These are phyloP conservation scores for Lordiphosa collinella DNA, from an alignment of 1,140 invertebrate genomes.

Conservation along the genomic window DNA sequence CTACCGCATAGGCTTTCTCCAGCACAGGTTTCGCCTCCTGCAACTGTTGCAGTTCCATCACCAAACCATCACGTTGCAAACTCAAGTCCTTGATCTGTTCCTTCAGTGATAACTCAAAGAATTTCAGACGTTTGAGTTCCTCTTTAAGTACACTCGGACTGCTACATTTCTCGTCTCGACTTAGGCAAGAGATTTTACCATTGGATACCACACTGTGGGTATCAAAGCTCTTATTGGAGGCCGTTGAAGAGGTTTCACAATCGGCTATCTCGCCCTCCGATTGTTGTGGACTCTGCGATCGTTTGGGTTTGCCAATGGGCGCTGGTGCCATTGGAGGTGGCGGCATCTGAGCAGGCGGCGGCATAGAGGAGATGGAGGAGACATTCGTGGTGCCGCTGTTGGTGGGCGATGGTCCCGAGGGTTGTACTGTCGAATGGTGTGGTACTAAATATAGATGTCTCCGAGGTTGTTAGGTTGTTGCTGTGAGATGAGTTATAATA, in stretches of 20 bases:
- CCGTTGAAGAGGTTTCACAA: slow-evolving; percentile 70
- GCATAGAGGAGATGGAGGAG: slow-evolving; percentile 2
- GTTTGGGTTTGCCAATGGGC: slow-evolving; percentile 77
- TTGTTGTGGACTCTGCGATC: slow-evolving; percentile 28
- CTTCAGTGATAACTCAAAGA: slow-evolving; percentile 79
- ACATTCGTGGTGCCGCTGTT: slow-evolving; percentile 40
- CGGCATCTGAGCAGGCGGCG: not conserved
- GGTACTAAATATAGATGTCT: slow-evolving; percentile 75
- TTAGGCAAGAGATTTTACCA: slow-evolving; percentile 55
- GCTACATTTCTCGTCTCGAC: slow-evolving; percentile 49
- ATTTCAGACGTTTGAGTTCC: slow-evolving; percentile 79
- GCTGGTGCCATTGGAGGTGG: slow-evolving; percentile 34
- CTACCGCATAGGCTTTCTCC: slow-evolving; percentile 79
- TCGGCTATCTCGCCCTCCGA: slow-evolving; percentile 65
- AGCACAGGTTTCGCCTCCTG: slow-evolving; percentile 80
- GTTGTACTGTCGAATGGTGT: slow-evolving; percentile 54
- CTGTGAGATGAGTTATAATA: too few species aligned
- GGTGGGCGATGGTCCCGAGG: slow-evolving; percentile 38
- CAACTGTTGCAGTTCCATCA: slow-evolving; percentile 80
- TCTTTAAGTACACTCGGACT: slow-evolving; percentile 71
- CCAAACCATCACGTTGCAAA: slow-evolving; percentile 80
- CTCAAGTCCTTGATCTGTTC: slow-evolving; percentile 80
- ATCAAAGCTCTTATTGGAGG: slow-evolving; percentile 74
- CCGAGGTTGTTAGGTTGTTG: slow-evolving; percentile 70
- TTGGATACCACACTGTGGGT: slow-evolving; percentile 66